Percentiles rank a stretch among this genome's conserved stretches.
These are phyloP conservation scores for Sylvilagus floridanus DNA, from an alignment of 2,797 vertebrate species.

Conservation along the genomic window DNA sequence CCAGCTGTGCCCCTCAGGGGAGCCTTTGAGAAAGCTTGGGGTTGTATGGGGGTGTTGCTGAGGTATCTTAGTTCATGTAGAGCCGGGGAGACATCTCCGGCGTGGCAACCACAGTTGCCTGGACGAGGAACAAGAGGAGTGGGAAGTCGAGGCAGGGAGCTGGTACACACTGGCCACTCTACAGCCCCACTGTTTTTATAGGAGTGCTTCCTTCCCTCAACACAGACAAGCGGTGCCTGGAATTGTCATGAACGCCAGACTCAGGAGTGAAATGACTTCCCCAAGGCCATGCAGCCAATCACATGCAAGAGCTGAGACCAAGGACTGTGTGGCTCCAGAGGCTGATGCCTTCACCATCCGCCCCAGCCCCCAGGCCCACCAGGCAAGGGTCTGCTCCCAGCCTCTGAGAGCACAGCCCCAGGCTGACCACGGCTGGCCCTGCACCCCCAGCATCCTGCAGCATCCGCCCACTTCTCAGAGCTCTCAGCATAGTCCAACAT, in stretches of 20 bases:
- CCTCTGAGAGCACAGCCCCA: accelerated
- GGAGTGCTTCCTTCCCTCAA: accelerated
- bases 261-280: too few species aligned
- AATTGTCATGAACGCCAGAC: not conserved
- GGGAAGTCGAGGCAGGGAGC: not conserved
- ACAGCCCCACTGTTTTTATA: accelerated
- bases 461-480: not conserved
- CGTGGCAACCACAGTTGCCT: not conserved
- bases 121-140: not conserved
- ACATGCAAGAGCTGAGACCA: not conserved
- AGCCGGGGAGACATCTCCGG: not conserved
- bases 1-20: accelerated
- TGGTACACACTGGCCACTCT: accelerated
- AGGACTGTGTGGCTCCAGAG: not conserved
- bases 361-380: not conserved
- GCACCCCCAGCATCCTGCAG: not conserved
- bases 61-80: not conserved
- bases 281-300: too few species aligned
- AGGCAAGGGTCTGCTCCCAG: not conserved
- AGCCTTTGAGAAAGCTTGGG: not conserved
- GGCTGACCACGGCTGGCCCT: accelerated
- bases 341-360: not conserved
- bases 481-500: not conserved
- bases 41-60: accelerated
- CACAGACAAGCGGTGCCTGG: accelerated